phyloP scores from a whole-genome alignment of 2,113 vertebrate species.

The Melanostigma gelatinosum region DNA sequence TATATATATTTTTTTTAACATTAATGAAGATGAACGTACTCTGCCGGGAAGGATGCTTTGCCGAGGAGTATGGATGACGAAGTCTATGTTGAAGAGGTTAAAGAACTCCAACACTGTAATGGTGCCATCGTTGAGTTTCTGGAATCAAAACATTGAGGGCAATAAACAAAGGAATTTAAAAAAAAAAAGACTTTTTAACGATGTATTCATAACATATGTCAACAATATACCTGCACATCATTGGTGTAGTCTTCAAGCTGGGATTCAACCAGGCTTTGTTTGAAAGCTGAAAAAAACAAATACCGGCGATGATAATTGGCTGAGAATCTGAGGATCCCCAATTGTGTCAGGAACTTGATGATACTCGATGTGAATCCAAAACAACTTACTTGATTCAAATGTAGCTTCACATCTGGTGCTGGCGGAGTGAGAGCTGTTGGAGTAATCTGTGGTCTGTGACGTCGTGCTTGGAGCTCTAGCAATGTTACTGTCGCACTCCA shows the following conservation, averaged over 20 bases:
- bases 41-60: conserved; percentile 87
- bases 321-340: background rate
- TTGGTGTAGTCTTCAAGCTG: conserved; percentile 86
- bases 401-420: conserved; percentile 85
- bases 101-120: conserved; percentile 92
- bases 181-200: background rate
- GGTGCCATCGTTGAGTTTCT: conserved; percentile 90
- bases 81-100: conserved; percentile 89
- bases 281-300: conserved; percentile 79
- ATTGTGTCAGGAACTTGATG: background rate
- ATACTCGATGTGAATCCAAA: background rate
- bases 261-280: conserved; percentile 86
- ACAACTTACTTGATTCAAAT: conserved; percentile 83
- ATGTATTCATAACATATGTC: background rate
- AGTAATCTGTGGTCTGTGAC: conserved; percentile 79
- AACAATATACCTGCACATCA: conserved; percentile 81
- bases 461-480: conserved; percentile 47
- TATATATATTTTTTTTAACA: background rate
- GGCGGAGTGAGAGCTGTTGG: conserved; percentile 83
- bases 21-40: conserved; percentile 73
- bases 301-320: background rate
- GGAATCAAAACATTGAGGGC: conserved; percentile 34
- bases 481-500: conserved; percentile 60
- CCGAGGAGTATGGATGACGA: conserved; percentile 90
- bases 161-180: background rate